Evolutionary conservation across 1,140 invertebrate genomes (phyloP), one percentile per base, ranked within the genome.

Genomic region (Onthophagus taurus): DNA sequence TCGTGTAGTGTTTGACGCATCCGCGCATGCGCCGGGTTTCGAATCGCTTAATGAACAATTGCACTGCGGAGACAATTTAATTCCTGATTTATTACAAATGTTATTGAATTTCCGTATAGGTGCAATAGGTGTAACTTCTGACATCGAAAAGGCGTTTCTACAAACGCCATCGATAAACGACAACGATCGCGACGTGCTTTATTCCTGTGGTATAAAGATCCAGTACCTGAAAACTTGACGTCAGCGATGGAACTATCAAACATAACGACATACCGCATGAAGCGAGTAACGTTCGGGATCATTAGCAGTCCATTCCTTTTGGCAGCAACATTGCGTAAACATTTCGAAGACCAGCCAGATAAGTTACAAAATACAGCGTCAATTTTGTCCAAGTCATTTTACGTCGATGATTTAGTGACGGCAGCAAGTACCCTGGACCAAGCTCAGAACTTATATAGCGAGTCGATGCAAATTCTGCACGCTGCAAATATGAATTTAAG

Each of bases 131-230:
- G 20, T 36, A 18, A 36, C 12, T 11, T 6, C 16, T 7, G 34
- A 36, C 20, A 36, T 36, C 7, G 18, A 36, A 18, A 36, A 36
- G 12, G 18, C 18, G 14, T 36, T 36, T 36, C 14, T 17, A 36
- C 34, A 36, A 36, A 36, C 20, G 16, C n/a, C n/a, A n/a, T 4
- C 14, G 16, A 18, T 36, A 12, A 20, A 18, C n/a, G 16, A 17
- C 4, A 36, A 5, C 16, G 16, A 36, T 11, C 14, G 34, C 4
- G 34, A 36, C n/a, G n/a, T n/a, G n/a, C n/a, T n/a, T n/a, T n/a
- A n/a, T n/a, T n/a, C n/a, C n/a, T n/a, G n/a, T n/a, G n/a, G n/a
- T n/a, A n/a, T n/a, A n/a, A n/a, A n/a, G n/a, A n/a, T n/a, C n/a
- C n/a, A n/a, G n/a, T n/a, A n/a, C n/a, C n/a, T n/a, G n/a, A n/a